Conservation (phyloP, 2,888 invertebrate species). For the Leptura quadrifasciata region DNA sequence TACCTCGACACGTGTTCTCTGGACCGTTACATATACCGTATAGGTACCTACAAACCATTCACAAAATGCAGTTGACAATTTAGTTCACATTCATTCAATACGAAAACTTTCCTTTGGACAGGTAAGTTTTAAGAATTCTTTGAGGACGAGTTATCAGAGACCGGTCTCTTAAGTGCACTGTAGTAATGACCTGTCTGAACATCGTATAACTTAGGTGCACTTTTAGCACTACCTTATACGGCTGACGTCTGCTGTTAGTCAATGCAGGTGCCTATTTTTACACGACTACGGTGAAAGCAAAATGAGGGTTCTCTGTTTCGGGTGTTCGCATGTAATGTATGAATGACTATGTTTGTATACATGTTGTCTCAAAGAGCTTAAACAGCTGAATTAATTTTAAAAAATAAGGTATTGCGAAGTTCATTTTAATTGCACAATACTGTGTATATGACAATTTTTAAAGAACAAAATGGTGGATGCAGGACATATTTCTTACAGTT, state of each 20-base stretch:
- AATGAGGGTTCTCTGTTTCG: too few relatives aligned
- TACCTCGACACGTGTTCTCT: neutral
- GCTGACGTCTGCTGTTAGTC: neutral
- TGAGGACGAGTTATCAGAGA: neutral
- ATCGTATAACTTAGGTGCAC: neutral
- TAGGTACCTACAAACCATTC: neutral
- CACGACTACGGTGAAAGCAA: too few relatives aligned
- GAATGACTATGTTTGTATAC: too few relatives aligned
- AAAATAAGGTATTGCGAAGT: too few relatives aligned
- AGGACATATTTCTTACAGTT: too few relatives aligned
- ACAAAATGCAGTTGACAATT: neutral
- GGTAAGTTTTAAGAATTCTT: neutral
- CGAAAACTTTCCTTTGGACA: neutral
- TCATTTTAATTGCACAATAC: too few relatives aligned
- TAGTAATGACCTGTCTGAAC: neutral
- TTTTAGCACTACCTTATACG: neutral
- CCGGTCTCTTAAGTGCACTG: neutral
- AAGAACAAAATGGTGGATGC: too few relatives aligned
- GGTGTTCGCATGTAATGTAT: too few relatives aligned
- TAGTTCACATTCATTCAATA: neutral
- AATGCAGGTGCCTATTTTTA: too few relatives aligned
- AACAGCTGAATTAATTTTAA: too few relatives aligned
- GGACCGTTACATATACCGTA: neutral
- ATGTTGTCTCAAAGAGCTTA: too few relatives aligned
- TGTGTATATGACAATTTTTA: too few relatives aligned